phyloP scores from a whole-genome alignment of 2,888 invertebrate species.

The Acrocyrtus sp. region DNA sequence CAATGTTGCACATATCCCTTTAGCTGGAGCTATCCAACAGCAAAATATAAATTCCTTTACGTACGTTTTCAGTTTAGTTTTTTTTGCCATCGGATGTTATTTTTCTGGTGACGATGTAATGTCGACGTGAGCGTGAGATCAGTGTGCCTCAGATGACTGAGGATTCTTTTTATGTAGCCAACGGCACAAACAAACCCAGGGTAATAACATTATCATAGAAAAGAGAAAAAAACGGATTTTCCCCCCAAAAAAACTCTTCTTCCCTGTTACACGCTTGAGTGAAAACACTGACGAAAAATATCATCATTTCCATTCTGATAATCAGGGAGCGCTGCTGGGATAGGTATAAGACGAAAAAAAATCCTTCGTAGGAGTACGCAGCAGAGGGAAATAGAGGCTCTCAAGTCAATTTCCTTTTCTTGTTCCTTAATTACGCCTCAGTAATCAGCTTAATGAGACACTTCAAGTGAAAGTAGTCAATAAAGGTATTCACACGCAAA shows the following conservation, averaged over 20 bases:
- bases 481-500: no score
- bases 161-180: not conserved
- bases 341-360: no score
- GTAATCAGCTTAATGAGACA: slow-evolving; percentile 49
- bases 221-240: slow-evolving; percentile 15
- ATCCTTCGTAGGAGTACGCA: no score
- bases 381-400: slow-evolving; percentile 2
- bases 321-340: not conserved
- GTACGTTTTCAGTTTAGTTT: no score
- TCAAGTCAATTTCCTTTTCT: slow-evolving; percentile 35
- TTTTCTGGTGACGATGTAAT: slow-evolving; percentile 24
- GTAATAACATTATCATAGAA: slow-evolving; percentile 5
- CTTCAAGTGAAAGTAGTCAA: no score
- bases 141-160: no score
- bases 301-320: slow-evolving; percentile 3
- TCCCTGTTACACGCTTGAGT: not conserved
- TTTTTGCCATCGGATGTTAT: no score
- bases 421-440: slow-evolving; percentile 41
- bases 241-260: slow-evolving; percentile 3
- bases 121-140: not conserved
- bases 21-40: no score
- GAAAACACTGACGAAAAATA: not conserved
- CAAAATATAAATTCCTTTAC: no score
- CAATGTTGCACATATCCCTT: no score
- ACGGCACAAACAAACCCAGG: not conserved